These are phyloP conservation scores for Dysdera silvatica DNA, from an alignment of 1,140 invertebrate species.

Conservation along the genomic window DNA sequence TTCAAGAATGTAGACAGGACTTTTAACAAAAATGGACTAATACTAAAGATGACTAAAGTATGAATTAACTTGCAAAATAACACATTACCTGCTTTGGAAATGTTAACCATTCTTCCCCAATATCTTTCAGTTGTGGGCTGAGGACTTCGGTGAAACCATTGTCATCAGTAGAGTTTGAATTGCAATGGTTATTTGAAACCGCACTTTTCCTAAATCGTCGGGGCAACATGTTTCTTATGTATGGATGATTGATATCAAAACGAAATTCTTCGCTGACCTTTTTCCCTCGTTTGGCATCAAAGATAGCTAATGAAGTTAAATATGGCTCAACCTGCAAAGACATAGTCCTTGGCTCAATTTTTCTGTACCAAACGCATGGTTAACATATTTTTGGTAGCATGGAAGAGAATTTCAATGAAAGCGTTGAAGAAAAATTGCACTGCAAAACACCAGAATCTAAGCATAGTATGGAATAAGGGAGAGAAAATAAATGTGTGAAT, in stretches of 20 bases:
- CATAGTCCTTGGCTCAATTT: no score
- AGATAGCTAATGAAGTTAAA: conserved; percentile 73
- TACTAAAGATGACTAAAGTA: no score
- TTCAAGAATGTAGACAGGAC: no score
- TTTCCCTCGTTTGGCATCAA: conserved; percentile 70
- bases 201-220: conserved; percentile 35
- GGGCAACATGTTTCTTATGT: conserved; percentile 54
- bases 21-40: background rate
- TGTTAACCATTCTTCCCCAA: conserved; percentile 58
- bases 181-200: conserved; percentile 30
- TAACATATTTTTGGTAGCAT: no score
- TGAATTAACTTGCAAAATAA: no score
- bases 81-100: conserved; percentile 53
- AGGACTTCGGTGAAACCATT: conserved; percentile 29
- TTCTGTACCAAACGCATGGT: no score
- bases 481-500: conserved; percentile 27
- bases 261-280: conserved; percentile 91
- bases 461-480: background rate
- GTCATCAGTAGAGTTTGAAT: conserved; percentile 40
- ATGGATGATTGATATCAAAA: conserved; percentile 73
- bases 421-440: no score
- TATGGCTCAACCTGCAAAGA: conserved; percentile 71
- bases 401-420: no score
- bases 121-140: conserved; percentile 46
- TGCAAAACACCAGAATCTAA: no score